Evolutionary conservation across 2,888 invertebrate species (phyloP), one percentile per base, ranked within the genome.

Genomic region (Microplitis manilae): DNA sequence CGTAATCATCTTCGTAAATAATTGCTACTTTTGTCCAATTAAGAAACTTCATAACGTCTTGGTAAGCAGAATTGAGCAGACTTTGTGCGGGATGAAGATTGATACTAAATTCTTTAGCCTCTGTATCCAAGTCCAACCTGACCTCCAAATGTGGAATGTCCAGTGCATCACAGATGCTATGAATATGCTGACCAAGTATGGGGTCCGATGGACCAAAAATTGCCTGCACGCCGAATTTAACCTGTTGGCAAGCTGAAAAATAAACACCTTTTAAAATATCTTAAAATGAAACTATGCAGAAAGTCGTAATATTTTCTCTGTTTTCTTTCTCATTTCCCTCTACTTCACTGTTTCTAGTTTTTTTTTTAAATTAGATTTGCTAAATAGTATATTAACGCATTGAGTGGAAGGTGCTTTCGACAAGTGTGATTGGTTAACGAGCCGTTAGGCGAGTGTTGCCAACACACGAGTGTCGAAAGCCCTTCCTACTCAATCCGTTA

Each of bases 21-120:
- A 96, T 93, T 71, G 95, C 95, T 80, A 96, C 94, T 86, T 92
- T 92, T 15, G 94, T 95, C 96, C 96, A 96, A 86, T 95, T 94
- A 84, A 96, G 92, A 87, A 94, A 94, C 76, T 91, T 91, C 91
- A 96, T 94, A 80, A 95, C 93, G 89, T 96, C 96, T 83, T 94
- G 92, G 86, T 95, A 94, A 62, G 96, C 96, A 80, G 91, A 90
- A 87, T 95, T 94, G 80, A 96, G 92, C 81, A 94, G 91, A 82
- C 92, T 91, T 88, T 95, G 94, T 83, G 95, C 93, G 68, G 96
- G 96, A 90, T 95, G 93, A 67, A 96, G 91, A 90, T 96, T 96
- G 86, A 96, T 94, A 70, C 95, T 95, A 89, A 94, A 94, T 88
- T 94, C 93, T 84, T 92, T 92, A 81, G 91, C 90, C 80, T 92